A percentile compares a stretch with the other conserved stretches of the same genome.
phyloP scores from a whole-genome alignment of 1,140 invertebrate genomes.

The Heliconius hewitsoni region DNA sequence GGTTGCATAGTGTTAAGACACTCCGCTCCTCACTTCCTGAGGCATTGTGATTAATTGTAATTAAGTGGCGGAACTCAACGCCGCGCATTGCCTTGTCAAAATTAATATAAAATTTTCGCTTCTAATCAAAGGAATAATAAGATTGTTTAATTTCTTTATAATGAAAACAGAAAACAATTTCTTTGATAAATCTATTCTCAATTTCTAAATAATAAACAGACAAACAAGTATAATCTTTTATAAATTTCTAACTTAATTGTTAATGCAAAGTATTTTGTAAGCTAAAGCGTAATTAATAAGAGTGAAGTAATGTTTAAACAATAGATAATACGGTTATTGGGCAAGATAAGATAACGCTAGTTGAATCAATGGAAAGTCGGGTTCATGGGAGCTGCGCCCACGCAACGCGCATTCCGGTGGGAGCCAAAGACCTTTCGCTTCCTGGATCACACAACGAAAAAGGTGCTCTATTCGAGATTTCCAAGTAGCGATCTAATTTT shows the following conservation, averaged over 20 bases:
- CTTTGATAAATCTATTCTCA: neutral
- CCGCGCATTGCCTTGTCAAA: neutral
- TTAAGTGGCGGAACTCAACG: neutral
- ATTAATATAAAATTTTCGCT: no score
- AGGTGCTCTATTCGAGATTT: slow-evolving; percentile 41
- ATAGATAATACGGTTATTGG: slow-evolving; percentile 66
- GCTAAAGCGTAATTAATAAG: slow-evolving; percentile 16
- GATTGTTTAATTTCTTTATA: neutral
- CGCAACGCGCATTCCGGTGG: slow-evolving; percentile 67
- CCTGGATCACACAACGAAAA: slow-evolving; percentile 67
- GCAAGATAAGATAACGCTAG: slow-evolving; percentile 75
- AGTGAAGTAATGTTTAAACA: slow-evolving; percentile 47
- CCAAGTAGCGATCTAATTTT: slow-evolving; percentile 37
- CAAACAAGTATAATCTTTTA: neutral
- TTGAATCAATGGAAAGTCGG: slow-evolving; percentile 75
- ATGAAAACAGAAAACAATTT: neutral
- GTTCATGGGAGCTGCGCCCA: slow-evolving; percentile 68
- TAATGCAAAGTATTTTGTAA: slow-evolving; percentile 1
- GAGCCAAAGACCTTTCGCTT: slow-evolving; percentile 77
- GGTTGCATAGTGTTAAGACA: neutral
- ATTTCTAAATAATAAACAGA: neutral
- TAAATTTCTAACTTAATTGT: neutral
- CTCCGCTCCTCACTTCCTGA: neutral
- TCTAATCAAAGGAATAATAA: neutral
- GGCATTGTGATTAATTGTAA: neutral